Base-by-base conservation (phyloP, 2,888 invertebrate genomes). In the Tachina grossa region DNA sequence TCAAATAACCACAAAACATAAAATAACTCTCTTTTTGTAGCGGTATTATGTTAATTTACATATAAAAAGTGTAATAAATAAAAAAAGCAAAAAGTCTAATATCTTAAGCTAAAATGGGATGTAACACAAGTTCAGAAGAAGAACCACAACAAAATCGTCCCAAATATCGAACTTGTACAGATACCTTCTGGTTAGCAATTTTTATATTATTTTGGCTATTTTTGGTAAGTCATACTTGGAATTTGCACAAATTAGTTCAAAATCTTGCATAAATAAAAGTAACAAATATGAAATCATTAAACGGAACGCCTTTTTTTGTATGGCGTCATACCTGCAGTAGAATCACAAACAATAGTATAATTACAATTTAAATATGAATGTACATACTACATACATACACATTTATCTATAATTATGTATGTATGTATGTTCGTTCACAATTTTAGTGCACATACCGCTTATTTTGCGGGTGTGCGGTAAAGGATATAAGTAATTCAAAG, bases 141-240 rank as follows among this genome's bases (percentile, higher is more conserved):
- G 91, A 89, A 31, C 59, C 87, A 0, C 88, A 88, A 80, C 89
- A 88, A 71, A 89, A 89, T 87, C 89, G 90, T 3, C 94, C 94
- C n/a, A 94, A 94, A 92, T 94, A 94, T 92, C 95, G 97, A 91
- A 95, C 95, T 72, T 97, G 97, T 90, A 97, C 97, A 5, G 97
- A 97, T 93, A 94, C 97, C 11, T 94, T 96, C 88, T 97, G 97
- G 96, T 94, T 97, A 57, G 94, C 95, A 90, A 93, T 96, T 90
- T 97, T 96, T 91, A 94, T 97, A 88, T 91, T 95, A 76, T 97
- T 97, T 93, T 97, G 96, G 96, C 95, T 96, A 91, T 93, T 97
- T 88, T 95, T 97, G 97, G 97, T 97, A 94, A 93, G 93, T 90
- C 75, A 80, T 9, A 59, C 10, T 13, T 16, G 11, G 1, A 14